A percentile compares a stretch with the other conserved stretches of the same genome.
Conservation (phyloP, 2,797 vertebrate genomes). For the Propithecus perrieri region DNA sequence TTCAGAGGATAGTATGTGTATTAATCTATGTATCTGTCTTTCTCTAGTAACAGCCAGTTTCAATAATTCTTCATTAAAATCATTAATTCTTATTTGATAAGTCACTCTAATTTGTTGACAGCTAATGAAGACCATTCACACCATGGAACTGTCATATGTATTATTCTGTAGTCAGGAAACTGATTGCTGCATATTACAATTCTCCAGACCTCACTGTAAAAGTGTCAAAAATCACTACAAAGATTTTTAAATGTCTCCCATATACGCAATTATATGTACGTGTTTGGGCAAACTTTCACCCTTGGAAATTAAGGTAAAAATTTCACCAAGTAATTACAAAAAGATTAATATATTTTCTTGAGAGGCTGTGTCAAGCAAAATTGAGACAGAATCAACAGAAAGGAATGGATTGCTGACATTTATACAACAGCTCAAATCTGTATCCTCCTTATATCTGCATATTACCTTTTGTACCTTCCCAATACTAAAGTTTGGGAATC, state of each 20-base stretch:
- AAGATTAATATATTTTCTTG: neutral
- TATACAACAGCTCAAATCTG: neutral
- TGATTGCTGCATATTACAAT: neutral
- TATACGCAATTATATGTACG: neutral
- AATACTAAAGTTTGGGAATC: neutral
- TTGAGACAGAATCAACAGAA: neutral
- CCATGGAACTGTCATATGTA: neutral
- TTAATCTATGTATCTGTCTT: constrained; percentile 69
- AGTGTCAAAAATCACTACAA: neutral
- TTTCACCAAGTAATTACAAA: neutral
- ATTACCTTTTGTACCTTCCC: neutral
- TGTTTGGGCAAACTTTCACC: neutral
- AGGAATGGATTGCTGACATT: neutral
- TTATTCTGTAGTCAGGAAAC: constrained; percentile 1
- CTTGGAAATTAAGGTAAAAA: constrained; percentile 21
- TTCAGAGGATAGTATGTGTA: constrained; percentile 57
- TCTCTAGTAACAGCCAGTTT: constrained; percentile 50
- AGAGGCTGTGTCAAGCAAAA: neutral
- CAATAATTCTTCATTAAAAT: constrained; percentile 80
- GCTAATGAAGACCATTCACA: constrained; percentile 57
- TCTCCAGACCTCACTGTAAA: neutral
- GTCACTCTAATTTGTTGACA: constrained; percentile 68
- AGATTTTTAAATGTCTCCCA: neutral
- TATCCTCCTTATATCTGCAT: neutral
- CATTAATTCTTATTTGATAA: constrained; percentile 75